Evolutionary conservation across 2,797 vertebrate genomes (phyloP).

Genomic region (Zalophus californianus): DNA sequence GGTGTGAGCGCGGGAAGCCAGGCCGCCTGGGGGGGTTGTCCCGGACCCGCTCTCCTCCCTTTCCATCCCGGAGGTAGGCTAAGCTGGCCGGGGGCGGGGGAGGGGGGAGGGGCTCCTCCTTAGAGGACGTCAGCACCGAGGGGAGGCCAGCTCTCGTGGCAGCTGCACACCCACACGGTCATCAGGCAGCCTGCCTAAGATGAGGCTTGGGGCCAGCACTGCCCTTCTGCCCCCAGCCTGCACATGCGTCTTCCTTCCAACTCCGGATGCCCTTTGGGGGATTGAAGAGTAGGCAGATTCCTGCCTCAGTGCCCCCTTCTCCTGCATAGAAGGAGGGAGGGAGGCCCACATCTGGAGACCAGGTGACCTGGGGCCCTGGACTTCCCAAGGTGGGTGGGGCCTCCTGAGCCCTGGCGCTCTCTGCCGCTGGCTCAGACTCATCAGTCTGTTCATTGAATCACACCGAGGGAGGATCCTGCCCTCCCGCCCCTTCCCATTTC

Average conservation of each 20-base stretch:
- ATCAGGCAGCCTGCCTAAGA: background rate
- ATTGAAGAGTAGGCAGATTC: background rate
- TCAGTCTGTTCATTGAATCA: background rate
- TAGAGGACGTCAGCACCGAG: background rate
- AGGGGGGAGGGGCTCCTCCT: background rate
- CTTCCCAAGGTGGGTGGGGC: background rate
- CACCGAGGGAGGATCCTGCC: background rate
- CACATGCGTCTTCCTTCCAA: rapidly evolving
- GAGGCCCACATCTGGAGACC: constrained; percentile 23
- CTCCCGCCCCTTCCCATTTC: background rate
- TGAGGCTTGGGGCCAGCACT: background rate
- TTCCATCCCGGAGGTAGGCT: background rate
- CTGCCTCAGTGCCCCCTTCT: too few relatives aligned
- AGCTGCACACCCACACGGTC: background rate
- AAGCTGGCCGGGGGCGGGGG: too few relatives aligned
- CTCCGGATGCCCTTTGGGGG: background rate
- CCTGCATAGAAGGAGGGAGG: too few relatives aligned
- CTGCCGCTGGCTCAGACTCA: background rate
- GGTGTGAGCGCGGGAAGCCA: background rate
- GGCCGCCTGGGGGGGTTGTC: background rate
- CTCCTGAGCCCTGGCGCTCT: background rate
- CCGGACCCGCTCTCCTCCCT: background rate
- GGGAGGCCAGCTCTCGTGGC: background rate
- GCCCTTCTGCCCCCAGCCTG: background rate
- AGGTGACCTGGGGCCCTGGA: background rate